Percentiles rank a stretch among this genome's conserved stretches.
Evolutionary conservation across 2,113 vertebrate species (phyloP).

Genomic region (Bos indicus): DNA sequence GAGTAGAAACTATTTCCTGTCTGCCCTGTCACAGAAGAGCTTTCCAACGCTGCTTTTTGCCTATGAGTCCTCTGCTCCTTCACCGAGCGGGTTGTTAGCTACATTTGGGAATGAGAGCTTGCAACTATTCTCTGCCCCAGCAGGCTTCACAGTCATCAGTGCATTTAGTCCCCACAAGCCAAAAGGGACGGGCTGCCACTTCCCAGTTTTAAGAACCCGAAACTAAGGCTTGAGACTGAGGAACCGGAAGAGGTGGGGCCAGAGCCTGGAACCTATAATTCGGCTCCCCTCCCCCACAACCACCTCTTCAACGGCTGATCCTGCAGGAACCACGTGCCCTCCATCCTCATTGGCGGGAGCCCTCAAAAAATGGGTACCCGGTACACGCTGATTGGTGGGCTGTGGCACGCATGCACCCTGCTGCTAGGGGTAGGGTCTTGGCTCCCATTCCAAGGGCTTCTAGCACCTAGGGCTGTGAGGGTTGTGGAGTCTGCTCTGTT

Average conservation of each 20-base stretch:
- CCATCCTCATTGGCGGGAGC: neutral
- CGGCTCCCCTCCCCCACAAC: neutral
- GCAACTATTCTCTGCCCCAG: neutral
- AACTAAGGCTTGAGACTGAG: neutral
- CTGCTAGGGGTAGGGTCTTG: neutral
- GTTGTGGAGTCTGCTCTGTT: neutral
- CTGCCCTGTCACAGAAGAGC: neutral
- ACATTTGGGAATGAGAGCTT: neutral
- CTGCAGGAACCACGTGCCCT: fast-evolving
- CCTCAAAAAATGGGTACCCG: neutral
- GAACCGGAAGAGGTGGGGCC: too few species aligned
- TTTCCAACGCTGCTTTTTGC: neutral
- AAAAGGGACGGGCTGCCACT: neutral
- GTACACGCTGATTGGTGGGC: neutral
- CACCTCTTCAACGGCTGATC: too few species aligned
- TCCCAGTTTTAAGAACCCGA: neutral
- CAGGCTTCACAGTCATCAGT: neutral
- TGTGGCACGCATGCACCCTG: neutral
- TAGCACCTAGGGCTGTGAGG: neutral
- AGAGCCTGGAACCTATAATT: neutral
- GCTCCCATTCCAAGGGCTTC: neutral
- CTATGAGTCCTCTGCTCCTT: neutral
- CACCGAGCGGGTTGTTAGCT: neutral
- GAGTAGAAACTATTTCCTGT: neutral
- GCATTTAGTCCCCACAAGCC: neutral